These are phyloP conservation scores for Squalus acanthias DNA, from an alignment of 2,797 vertebrate species.

Conservation along the genomic window DNA sequence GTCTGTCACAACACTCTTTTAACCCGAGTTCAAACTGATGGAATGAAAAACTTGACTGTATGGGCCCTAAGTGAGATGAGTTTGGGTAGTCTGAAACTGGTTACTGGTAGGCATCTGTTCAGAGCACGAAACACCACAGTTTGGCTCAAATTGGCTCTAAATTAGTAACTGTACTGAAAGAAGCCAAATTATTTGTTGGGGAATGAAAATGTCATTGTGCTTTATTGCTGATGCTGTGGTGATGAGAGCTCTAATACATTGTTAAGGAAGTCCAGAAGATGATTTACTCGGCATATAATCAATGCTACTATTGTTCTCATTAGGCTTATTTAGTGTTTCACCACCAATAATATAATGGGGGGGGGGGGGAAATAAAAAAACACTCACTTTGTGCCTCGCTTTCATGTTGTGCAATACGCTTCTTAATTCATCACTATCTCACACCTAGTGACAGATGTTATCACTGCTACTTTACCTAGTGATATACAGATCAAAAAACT, in stretches of 20 bases:
- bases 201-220: background rate
- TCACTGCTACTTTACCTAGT: background rate
- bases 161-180: background rate
- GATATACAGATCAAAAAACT: background rate
- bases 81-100: background rate
- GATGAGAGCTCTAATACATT: background rate
- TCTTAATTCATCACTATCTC: background rate
- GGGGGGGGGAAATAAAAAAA: too few species aligned
- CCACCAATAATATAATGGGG: background rate
- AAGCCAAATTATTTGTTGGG: background rate
- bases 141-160: background rate
- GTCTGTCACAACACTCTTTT: background rate
- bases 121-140: background rate
- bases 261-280: background rate
- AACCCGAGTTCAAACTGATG: too few species aligned
- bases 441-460: background rate
- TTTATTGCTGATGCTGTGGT: background rate
- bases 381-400: too few species aligned
- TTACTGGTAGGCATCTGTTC: background rate
- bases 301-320: background rate
- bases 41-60: too few species aligned
- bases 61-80: too few species aligned
- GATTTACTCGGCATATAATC: background rate
- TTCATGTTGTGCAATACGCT: too few species aligned
- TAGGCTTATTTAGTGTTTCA: background rate